phyloP scores from a whole-genome alignment of 2,888 invertebrate species.

The Catocala fraxini region DNA sequence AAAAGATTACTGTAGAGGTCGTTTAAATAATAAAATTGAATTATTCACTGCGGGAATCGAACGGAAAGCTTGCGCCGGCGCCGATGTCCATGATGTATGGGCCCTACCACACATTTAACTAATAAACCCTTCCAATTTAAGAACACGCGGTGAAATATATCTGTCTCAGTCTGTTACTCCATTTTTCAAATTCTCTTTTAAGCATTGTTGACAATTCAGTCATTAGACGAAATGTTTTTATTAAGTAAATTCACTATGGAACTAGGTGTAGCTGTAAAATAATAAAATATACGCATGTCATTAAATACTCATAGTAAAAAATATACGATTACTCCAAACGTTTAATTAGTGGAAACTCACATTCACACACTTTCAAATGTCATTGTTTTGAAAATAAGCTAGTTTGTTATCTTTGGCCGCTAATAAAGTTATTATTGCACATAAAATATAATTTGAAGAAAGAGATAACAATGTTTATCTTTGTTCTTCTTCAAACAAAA shows the following conservation, averaged over 20 bases:
- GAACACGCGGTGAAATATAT: constrained; percentile 66
- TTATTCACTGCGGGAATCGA: constrained; percentile 69
- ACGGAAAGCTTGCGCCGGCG: constrained; percentile 77
- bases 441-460: constrained; percentile 54
- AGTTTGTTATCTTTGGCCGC: constrained; percentile 22
- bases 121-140: constrained; percentile 75
- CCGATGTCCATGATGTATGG: constrained; percentile 79
- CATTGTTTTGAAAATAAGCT: constrained; percentile 41
- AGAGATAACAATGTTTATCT: constrained; percentile 67
- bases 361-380: constrained; percentile 51
- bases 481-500: constrained; percentile 58
- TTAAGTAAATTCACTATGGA: constrained; percentile 10
- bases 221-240: constrained; percentile 20
- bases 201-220: constrained; percentile 22
- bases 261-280: constrained; percentile 16
- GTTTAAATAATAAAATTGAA: constrained; percentile 60
- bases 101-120: constrained; percentile 77
- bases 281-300: constrained; percentile 18
- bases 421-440: constrained; percentile 36
- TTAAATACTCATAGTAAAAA: constrained; percentile 35
- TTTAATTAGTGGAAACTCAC: constrained; percentile 28
- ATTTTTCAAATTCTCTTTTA: constrained; percentile 35
- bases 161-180: constrained; percentile 62
- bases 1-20: constrained; percentile 47
- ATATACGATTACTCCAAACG: constrained; percentile 25